phyloP scores from a whole-genome alignment of 2,888 invertebrate genomes.

The Oligia fasciuncula region DNA sequence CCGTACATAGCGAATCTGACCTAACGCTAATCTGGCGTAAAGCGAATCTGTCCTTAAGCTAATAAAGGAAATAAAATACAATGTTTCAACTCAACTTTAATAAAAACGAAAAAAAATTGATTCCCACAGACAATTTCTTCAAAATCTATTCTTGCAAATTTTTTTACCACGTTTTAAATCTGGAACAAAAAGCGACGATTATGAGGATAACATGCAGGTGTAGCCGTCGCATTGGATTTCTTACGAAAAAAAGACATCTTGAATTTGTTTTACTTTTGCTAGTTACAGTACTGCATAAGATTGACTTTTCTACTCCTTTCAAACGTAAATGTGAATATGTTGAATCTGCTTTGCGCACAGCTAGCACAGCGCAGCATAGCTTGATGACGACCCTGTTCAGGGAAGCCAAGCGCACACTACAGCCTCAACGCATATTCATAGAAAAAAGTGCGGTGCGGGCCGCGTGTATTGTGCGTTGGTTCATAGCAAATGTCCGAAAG shows the following conservation, averaged over 20 bases:
- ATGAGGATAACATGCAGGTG: background rate
- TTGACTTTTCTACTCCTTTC: background rate
- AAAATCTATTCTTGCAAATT: background rate
- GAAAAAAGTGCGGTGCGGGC: background rate
- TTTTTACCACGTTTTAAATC: constrained; percentile 10
- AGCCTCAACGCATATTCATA: background rate
- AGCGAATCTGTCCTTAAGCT: too few relatives aligned
- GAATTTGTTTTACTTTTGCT: background rate
- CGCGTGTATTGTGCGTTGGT: background rate
- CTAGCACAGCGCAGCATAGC: background rate
- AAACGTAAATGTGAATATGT: background rate
- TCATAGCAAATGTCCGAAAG: background rate
- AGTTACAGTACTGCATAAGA: background rate
- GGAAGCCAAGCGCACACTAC: background rate
- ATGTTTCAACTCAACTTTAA: constrained; percentile 19
- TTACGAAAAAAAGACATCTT: background rate
- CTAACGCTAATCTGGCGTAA: too few relatives aligned
- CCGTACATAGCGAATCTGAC: too few relatives aligned
- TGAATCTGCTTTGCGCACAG: background rate
- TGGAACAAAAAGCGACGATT: constrained; percentile 21
- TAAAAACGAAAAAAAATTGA: constrained; percentile 1
- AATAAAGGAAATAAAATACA: background rate
- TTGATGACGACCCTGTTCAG: background rate
- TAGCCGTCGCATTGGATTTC: too few relatives aligned
- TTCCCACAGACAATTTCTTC: constrained; percentile 25